Evolutionary conservation across 2,888 invertebrate genomes (phyloP).

Genomic region (Dexiosoma caninum): DNA sequence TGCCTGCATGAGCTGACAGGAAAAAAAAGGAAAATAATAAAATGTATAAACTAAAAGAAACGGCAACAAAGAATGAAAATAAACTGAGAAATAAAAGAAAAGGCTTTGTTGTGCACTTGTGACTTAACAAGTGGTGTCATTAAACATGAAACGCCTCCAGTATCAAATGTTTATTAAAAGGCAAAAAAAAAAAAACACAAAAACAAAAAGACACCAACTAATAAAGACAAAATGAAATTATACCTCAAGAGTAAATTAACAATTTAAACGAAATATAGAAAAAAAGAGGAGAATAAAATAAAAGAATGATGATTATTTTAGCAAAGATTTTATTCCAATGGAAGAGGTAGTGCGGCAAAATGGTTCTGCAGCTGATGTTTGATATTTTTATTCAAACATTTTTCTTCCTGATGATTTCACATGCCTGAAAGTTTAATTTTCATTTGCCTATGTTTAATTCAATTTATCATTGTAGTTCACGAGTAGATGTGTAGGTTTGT

Average conservation of each 20-base stretch:
- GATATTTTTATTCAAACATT: too few relatives aligned
- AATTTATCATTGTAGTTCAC: too few relatives aligned
- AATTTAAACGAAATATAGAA: conserved; percentile 32
- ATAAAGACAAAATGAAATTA: conserved; percentile 26
- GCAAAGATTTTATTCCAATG: too few relatives aligned
- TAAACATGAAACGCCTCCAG: conserved; percentile 48
- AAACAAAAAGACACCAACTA: neutral
- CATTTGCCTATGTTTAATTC: too few relatives aligned
- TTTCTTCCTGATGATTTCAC: too few relatives aligned
- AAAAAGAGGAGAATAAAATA: neutral
- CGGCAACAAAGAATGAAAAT: neutral
- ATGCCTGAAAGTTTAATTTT: too few relatives aligned
- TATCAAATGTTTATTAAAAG: neutral
- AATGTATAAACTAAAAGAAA: conserved; percentile 11
- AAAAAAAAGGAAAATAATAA: conserved; percentile 10
- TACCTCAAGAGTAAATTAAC: conserved; percentile 19
- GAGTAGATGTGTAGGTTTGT: neutral
- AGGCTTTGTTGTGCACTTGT: conserved; percentile 48
- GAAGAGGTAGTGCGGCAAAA: too few relatives aligned
- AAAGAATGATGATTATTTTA: neutral
- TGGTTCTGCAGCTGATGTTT: too few relatives aligned
- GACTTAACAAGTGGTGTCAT: conserved; percentile 58
- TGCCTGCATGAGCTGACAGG: conserved; percentile 34
- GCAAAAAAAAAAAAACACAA: neutral
- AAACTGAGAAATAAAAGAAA: neutral